phyloP scores from a whole-genome alignment of 2,797 vertebrate species.

The Liasis olivaceus region DNA sequence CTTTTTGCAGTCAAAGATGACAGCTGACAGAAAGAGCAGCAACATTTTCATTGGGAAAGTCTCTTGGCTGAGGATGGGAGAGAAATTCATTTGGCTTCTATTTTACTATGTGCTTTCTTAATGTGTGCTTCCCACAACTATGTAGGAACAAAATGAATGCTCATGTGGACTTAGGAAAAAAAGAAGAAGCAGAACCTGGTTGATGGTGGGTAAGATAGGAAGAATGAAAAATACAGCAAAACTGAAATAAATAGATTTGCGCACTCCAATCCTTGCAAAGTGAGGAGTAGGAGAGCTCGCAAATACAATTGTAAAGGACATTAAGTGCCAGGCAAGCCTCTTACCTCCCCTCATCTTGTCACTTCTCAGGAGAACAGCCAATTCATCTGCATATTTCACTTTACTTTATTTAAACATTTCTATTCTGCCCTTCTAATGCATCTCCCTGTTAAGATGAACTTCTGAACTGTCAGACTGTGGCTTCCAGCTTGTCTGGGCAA shows the following conservation, averaged over 20 bases:
- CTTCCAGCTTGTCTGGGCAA: slow-evolving; percentile 22
- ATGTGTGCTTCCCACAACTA: background rate
- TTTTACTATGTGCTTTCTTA: background rate
- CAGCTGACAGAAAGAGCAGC: background rate
- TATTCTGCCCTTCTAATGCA: background rate
- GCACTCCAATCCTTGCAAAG: background rate
- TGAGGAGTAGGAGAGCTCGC: background rate
- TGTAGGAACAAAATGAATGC: background rate
- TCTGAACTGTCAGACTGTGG: background rate
- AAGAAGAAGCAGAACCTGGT: background rate
- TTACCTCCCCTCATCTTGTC: background rate
- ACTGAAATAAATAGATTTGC: background rate
- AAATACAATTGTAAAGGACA: background rate
- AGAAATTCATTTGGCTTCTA: background rate
- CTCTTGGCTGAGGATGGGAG: background rate
- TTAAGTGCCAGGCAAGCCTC: background rate
- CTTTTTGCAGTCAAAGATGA: background rate
- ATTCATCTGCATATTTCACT: background rate
- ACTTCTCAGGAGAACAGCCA: background rate
- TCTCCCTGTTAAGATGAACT: background rate
- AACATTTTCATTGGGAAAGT: background rate
- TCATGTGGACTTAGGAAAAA: background rate
- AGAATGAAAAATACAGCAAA: background rate
- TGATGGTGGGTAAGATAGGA: background rate
- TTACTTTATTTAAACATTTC: background rate